Evolutionary conservation across 2,113 vertebrate species (phyloP), one percentile per base, ranked within the genome.

Genomic region (Hirundichthys speculiger): DNA sequence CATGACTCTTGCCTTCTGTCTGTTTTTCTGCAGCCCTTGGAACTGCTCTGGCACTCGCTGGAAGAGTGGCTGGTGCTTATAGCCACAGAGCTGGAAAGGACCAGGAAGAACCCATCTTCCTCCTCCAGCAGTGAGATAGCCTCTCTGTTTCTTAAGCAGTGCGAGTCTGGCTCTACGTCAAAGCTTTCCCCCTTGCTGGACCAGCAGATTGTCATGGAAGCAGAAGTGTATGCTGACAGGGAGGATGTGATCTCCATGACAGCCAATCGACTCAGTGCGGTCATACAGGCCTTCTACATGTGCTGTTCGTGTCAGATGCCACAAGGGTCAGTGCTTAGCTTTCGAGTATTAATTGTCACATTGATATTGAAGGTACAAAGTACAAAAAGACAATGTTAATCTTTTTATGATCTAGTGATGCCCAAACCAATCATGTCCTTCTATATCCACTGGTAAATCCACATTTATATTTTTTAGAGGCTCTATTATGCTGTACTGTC

Each of bases 231-330:
- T 56, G 86, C 84, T 45, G 96, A 97, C 30, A 93, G 95, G 67
- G 96, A 99, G 90, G 98, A 98, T 69, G 96, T 99, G 82, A 96
- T 99, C 86, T 95, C 97, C 69, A 96, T 98, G 96, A 99, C 97
- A 64, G 96, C 98, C 70, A 98, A 92, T 85, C 94, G 98, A 10
- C 94, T 99, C 63, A 99, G 98, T 60, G 96, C 98, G 69, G 98
- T 99, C 80, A 99, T 98, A 87, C 98, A 99, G 84, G 96, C 96
- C 15, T 99, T 98, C 89, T 99, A 99, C 77, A 94, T 98, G 95
- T 96, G 96, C 92, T 99, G 96, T 71, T 99, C 97, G 68, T 99
- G 96, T 88, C 97, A 98, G 92, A 99, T 99, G 96, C 98, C 97
- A 79, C 95, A 93, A 49, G 95, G 96, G 97, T 75, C 11, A 50